These are phyloP conservation scores for Magallana nippona DNA, from an alignment of 2,888 invertebrate species.

Conservation along the genomic window DNA sequence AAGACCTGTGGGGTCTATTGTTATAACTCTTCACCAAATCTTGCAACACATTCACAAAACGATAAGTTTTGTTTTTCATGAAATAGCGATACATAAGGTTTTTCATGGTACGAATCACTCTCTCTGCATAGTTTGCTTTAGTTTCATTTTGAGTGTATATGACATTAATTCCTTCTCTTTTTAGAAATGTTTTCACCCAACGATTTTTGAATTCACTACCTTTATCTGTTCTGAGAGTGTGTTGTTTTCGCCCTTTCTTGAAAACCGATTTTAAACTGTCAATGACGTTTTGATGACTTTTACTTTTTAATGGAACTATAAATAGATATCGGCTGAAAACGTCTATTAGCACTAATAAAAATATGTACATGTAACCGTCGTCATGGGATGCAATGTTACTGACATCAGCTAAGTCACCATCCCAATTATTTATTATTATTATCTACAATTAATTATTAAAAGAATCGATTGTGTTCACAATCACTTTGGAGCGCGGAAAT, in stretches of 20 bases:
- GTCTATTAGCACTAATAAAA: conserved; percentile 35
- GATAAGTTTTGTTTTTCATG: conserved; percentile 31
- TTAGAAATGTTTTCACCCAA: conserved; percentile 38
- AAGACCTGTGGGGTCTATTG: conserved; percentile 41
- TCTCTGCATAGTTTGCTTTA: conserved; percentile 44
- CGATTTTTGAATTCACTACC: conserved; percentile 46
- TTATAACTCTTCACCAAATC: conserved; percentile 43
- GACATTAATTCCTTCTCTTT: conserved; percentile 20
- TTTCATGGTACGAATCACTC: conserved; percentile 42
- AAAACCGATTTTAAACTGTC: conserved; percentile 30
- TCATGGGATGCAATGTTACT: conserved; percentile 47
- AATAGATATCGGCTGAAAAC: conserved; percentile 41
- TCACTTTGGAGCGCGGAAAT: conserved; percentile 35
- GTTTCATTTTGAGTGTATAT: conserved; percentile 47
- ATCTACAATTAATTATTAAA: no score
- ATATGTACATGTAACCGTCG: conserved; percentile 13
- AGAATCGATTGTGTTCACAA: conserved; percentile 44
- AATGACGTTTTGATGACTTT: conserved; percentile 24
- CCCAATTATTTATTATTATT: no score
- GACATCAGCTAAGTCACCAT: conserved; percentile 53
- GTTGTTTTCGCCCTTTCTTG: conserved; percentile 37
- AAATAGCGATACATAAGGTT: conserved; percentile 40
- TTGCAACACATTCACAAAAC: conserved; percentile 37
- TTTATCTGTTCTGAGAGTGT: conserved; percentile 44
- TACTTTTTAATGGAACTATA: conserved; percentile 39